Percentiles rank a stretch among this genome's conserved stretches.
Conservation (phyloP, 2,888 invertebrate genomes). For the Yponomeuta cagnagella region DNA sequence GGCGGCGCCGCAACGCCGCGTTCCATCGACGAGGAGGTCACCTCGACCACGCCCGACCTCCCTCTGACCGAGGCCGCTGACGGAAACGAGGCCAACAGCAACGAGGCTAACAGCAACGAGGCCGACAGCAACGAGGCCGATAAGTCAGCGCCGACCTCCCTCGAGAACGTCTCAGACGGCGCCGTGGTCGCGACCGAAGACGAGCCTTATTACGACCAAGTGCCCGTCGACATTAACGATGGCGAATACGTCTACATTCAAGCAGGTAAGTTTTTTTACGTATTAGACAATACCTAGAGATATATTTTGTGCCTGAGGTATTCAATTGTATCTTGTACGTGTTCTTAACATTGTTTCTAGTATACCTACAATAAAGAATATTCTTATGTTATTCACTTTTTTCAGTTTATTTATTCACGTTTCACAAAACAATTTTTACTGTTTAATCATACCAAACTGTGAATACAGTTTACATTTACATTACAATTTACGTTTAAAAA, state of each 20-base stretch:
- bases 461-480: no score
- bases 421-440: no score
- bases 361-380: no score
- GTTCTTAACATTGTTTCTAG: no score
- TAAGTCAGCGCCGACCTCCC: conserved; percentile 59
- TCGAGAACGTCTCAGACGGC: conserved; percentile 56
- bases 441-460: no score
- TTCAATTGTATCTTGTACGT: no score
- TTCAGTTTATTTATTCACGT: no score
- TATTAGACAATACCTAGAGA: background rate
- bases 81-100: conserved; percentile 39
- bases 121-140: conserved; percentile 39
- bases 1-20: conserved; percentile 71
- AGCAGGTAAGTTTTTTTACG: conserved; percentile 58
- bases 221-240: conserved; percentile 79
- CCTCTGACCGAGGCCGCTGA: conserved; percentile 47
- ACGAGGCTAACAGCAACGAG: conserved; percentile 30
- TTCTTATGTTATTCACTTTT: no score
- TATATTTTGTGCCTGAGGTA: background rate
- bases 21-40: conserved; percentile 64
- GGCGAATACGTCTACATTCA: conserved; percentile 87
- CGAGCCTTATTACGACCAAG: conserved; percentile 84
- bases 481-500: no score
- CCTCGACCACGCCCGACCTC: conserved; percentile 56
- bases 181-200: conserved; percentile 55